A percentile compares a stretch with the other conserved stretches of the same genome.
Evolutionary conservation across 2,113 vertebrate genomes (phyloP).

Genomic region (Anolis sagrei): DNA sequence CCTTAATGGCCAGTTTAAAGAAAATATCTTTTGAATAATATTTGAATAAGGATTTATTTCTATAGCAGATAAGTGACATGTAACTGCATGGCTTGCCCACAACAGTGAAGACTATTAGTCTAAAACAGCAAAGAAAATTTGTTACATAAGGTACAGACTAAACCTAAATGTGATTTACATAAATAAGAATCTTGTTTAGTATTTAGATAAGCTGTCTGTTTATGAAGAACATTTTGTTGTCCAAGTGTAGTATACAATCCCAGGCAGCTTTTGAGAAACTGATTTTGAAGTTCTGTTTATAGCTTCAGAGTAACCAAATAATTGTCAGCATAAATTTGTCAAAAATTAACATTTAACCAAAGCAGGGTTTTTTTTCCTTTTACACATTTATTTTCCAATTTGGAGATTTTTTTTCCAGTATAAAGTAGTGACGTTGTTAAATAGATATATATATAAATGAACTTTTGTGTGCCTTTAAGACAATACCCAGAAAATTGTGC

Average conservation of each 20-base stretch:
- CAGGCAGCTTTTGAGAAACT: slow-evolving; percentile 45
- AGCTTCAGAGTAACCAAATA: slow-evolving; percentile 63
- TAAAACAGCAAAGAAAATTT: slow-evolving; percentile 38
- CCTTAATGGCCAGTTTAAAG: slow-evolving; percentile 24
- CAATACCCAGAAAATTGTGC: slow-evolving; percentile 81
- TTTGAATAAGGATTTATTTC: slow-evolving; percentile 34
- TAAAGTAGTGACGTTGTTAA: slow-evolving; percentile 73
- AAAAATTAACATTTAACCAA: slow-evolving; percentile 73
- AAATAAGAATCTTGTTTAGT: slow-evolving; percentile 47
- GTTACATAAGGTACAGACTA: neutral
- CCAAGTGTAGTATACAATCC: slow-evolving; percentile 43
- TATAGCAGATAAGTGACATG: neutral
- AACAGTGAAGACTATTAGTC: slow-evolving; percentile 36
- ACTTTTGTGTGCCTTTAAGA: slow-evolving; percentile 79
- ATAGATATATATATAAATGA: slow-evolving; percentile 71
- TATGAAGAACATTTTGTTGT: slow-evolving; percentile 44
- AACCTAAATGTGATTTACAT: slow-evolving; percentile 46
- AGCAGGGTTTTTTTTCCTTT: slow-evolving; percentile 70
- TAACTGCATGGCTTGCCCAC: slow-evolving; percentile 47
- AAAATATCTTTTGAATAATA: slow-evolving; percentile 48
- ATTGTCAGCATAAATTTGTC: slow-evolving; percentile 65
- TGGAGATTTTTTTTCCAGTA: slow-evolving; percentile 72
- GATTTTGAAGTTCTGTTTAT: slow-evolving; percentile 56
- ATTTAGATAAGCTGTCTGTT: slow-evolving; percentile 24
- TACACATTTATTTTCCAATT: slow-evolving; percentile 71